Conservation (phyloP, 1,140 invertebrate genomes). For the Heliothis subflexa region DNA sequence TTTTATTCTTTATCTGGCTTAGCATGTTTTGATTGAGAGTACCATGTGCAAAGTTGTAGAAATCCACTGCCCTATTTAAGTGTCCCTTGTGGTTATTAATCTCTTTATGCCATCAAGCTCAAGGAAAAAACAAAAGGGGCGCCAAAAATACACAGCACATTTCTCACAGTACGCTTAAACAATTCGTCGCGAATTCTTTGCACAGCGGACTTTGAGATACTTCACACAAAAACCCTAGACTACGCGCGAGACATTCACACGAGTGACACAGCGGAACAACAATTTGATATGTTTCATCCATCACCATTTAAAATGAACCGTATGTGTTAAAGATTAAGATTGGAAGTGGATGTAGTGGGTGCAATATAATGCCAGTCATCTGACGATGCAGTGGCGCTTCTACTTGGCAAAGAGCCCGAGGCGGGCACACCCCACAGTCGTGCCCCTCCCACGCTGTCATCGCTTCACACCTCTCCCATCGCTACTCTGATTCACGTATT, state of each 20-base stretch:
- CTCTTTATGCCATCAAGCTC: conserved; percentile 44
- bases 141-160: conserved; percentile 54
- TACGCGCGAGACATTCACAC: conserved; percentile 75
- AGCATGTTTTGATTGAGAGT: background rate
- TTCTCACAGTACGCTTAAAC: conserved; percentile 59
- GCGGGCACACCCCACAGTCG: conserved; percentile 59
- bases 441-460: conserved; percentile 64
- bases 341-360: conserved; percentile 32
- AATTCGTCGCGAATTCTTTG: conserved; percentile 65
- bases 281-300: conserved; percentile 48
- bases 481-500: conserved; percentile 69
- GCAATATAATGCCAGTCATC: conserved; percentile 48
- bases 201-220: conserved; percentile 70
- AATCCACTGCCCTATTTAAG: background rate
- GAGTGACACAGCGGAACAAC: conserved; percentile 65
- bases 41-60: background rate
- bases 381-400: conserved; percentile 77
- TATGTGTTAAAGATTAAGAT: conserved; percentile 50
- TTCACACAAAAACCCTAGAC: conserved; percentile 79
- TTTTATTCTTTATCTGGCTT: background rate
- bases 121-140: conserved; percentile 44
- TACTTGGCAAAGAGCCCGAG: conserved; percentile 77
- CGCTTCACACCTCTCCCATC: conserved; percentile 66
- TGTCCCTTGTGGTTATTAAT: background rate
- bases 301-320: conserved; percentile 51